Percentiles rank a stretch among this genome's conserved stretches.
Conservation (phyloP, 1,140 invertebrate genomes). For the Lordiphosa collinella region DNA sequence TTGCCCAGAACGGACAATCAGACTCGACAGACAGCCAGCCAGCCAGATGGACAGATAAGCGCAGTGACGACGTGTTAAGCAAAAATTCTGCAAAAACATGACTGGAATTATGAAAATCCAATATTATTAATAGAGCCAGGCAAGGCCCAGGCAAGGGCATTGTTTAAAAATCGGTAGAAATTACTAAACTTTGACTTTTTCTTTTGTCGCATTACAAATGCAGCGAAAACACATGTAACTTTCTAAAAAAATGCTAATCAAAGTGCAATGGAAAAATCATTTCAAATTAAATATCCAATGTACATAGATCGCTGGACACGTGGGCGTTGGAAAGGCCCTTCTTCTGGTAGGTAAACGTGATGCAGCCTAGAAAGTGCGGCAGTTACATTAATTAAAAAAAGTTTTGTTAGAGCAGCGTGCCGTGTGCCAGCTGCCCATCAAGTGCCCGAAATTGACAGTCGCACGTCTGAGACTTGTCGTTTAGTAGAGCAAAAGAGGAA, state of each 20-base stretch:
- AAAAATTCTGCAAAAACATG: slow-evolving; percentile 58
- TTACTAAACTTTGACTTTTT: slow-evolving; percentile 34
- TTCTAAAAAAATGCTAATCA: slow-evolving; percentile 68
- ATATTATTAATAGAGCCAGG: slow-evolving; percentile 60
- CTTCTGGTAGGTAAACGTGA: slow-evolving; percentile 63
- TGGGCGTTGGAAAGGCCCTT: slow-evolving; percentile 43
- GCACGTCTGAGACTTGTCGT: slow-evolving; percentile 55
- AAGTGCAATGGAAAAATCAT: slow-evolving; percentile 64
- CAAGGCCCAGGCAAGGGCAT: background rate
- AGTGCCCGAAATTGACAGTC: slow-evolving; percentile 45
- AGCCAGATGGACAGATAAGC: slow-evolving; percentile 58
- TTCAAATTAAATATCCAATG: slow-evolving; percentile 22
- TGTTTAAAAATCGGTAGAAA: slow-evolving; percentile 28
- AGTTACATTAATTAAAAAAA: slow-evolving; percentile 54
- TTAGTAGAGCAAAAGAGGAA: slow-evolving; percentile 46
- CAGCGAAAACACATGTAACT: slow-evolving; percentile 65
- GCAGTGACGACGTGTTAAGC: slow-evolving; percentile 47
- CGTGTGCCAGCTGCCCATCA: slow-evolving; percentile 18
- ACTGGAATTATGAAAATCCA: slow-evolving; percentile 65
- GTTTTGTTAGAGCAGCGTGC: slow-evolving; percentile 33
- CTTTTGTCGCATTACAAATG: slow-evolving; percentile 33
- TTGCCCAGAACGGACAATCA: slow-evolving; percentile 23
- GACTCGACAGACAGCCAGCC: slow-evolving; percentile 6
- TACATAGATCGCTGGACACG: slow-evolving; percentile 36
- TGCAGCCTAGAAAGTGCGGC: slow-evolving; percentile 56